A percentile compares a stretch with the other conserved stretches of the same genome.
phyloP scores from a whole-genome alignment of 2,888 invertebrate genomes.

The Rotaria sp. region DNA sequence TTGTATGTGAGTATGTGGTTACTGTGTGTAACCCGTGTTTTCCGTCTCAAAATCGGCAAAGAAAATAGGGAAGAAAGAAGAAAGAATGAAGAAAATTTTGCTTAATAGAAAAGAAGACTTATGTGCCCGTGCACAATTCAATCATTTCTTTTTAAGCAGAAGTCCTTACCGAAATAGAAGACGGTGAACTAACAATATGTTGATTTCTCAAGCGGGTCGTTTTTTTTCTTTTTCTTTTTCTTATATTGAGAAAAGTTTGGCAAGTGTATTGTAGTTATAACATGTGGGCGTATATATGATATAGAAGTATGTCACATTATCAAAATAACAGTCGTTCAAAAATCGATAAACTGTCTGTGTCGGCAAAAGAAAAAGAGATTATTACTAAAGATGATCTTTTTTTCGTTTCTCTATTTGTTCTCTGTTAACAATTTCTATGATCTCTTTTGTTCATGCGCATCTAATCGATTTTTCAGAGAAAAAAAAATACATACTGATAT shows the following conservation, averaged over 20 bases:
- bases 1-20: neutral
- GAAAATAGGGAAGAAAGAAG: neutral
- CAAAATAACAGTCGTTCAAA: neutral
- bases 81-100: neutral
- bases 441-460: neutral
- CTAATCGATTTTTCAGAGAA: neutral
- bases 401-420: neutral
- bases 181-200: neutral
- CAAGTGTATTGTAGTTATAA: neutral
- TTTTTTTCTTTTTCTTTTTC: neutral
- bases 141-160: neutral
- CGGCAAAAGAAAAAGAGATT: neutral
- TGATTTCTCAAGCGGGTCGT: slow-evolving; percentile 22
- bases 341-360: neutral
- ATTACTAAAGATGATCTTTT: neutral
- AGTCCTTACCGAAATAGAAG: neutral
- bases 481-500: neutral
- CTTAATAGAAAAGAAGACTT: neutral
- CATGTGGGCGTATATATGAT: neutral
- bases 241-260: neutral
- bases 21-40: neutral
- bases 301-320: neutral
- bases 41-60: neutral
- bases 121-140: neutral
- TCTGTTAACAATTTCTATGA: neutral